Conservation (phyloP, 2,888 invertebrate species). For the Julus scanicus region DNA sequence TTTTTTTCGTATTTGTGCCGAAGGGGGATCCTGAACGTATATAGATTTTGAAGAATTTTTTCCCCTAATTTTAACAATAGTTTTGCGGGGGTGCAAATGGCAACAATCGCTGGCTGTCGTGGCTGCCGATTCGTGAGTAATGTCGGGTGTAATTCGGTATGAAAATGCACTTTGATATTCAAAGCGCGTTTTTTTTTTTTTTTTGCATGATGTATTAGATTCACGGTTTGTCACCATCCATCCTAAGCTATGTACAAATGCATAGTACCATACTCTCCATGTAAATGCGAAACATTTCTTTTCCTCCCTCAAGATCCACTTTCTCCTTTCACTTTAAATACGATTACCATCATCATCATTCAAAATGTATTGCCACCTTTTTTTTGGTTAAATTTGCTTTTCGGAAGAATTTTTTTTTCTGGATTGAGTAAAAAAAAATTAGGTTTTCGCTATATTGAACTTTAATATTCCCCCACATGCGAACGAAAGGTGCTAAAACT, state of each 20-base stretch:
- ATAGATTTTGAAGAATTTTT: not conserved
- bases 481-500: too few relatives aligned
- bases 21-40: not conserved
- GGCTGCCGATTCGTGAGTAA: not conserved
- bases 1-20: conserved; percentile 19
- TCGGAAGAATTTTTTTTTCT: not conserved
- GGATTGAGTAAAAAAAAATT: not conserved
- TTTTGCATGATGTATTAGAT: conserved; percentile 18
- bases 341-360: conserved; percentile 19
- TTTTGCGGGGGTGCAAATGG: not conserved
- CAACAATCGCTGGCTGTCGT: not conserved
- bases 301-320: not conserved
- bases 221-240: conserved; percentile 19
- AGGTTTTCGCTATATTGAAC: not conserved
- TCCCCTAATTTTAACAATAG: not conserved
- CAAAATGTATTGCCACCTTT: conserved; percentile 19
- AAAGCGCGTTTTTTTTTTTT: conserved; percentile 1
- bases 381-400: not conserved
- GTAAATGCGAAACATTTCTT: not conserved
- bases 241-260: not conserved
- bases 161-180: conserved; percentile 19
- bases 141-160: conserved; percentile 19
- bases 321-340: conserved; percentile 2
- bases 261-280: not conserved
- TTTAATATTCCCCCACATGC: too few relatives aligned